Evolutionary conservation across 2,888 invertebrate species (phyloP).

Genomic region (Sussaba pulchella): DNA sequence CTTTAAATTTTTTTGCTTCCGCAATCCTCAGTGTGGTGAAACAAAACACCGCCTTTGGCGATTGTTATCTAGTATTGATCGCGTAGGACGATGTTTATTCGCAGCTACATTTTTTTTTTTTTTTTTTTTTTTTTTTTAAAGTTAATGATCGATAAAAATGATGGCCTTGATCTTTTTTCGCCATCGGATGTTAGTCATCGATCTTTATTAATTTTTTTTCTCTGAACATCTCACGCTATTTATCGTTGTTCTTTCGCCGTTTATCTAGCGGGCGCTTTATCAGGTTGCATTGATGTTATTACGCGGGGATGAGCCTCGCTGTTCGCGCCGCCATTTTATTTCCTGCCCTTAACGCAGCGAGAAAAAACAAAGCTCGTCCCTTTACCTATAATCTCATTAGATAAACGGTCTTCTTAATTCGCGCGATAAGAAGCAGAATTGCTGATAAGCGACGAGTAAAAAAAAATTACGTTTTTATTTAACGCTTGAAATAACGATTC

Average conservation of each 20-base stretch:
- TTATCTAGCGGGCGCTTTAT: conserved; percentile 17
- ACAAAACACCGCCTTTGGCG: too few species aligned
- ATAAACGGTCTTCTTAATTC: conserved; percentile 30
- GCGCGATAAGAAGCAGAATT: conserved; percentile 17
- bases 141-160: too few species aligned
- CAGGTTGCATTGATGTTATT: conserved; percentile 42
- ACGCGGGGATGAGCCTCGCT: conserved; percentile 58
- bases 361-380: conserved; percentile 59
- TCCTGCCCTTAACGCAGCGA: not conserved
- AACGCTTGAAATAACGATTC: conserved; percentile 48
- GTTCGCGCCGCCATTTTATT: conserved; percentile 22
- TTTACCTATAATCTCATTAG: conserved; percentile 50
- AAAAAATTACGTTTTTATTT: conserved; percentile 26
- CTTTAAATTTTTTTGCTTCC: not conserved
- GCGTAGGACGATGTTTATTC: not conserved
- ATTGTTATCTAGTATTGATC: too few species aligned
- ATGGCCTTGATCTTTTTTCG: too few species aligned
- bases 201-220: not conserved
- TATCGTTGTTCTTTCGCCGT: too few species aligned
- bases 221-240: too few species aligned
- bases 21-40: too few species aligned
- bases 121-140: not conserved
- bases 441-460: conserved; percentile 35
- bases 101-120: not conserved
- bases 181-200: too few species aligned